Evolutionary conservation across 1,140 invertebrate genomes (phyloP), one percentile per base, ranked within the genome.

Genomic region (Periplaneta americana): DNA sequence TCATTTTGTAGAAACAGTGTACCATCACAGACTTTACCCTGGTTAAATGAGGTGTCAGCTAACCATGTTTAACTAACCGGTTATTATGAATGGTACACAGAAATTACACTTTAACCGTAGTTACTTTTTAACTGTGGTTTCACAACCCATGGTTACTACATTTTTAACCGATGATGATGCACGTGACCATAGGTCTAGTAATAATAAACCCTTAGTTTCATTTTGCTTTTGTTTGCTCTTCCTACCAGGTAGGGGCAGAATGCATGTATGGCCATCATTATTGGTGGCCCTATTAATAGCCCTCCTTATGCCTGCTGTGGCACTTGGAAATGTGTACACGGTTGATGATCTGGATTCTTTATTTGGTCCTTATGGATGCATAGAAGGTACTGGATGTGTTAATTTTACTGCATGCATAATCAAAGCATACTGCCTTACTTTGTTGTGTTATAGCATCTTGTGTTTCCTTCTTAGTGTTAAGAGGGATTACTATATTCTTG

Each of bases 281-380:
- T 22, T 78, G 33, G 76, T 39, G 10, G 13, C 33, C 11, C 33
- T 78, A 22, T 10, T 78, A 36, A 34, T 76, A 76, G 35, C n/a
- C 76, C 34, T 78, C 34, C 28, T 4, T 36, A 31, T 36, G n/a
- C 8, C 5, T 36, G 18, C 28, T 15, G 9, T 28, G 28, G 15
- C 4, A 22, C 5, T 34, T 36, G 11, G 17, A 39, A 39, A 15
- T 36, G 37, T 48, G 18, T 80, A 33, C 37, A 57, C 79, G 31
- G 31, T 48, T 0, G 79, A 80, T 28, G 39, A 80, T 17, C 1
- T 80, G n/a, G 48, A 80, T 31, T 57, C 17, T 6, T 80, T 80
- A 74, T 80, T 80, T 80, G 79, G n/a, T 18, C 36, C 48, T n/a
- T 34, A 80, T 80, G 79, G 79, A 66, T 80, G 79, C 28, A 74